Percentiles rank a stretch among this genome's conserved stretches.
Conservation (phyloP, 2,888 invertebrate species). For the Trissolcus japonicus region DNA sequence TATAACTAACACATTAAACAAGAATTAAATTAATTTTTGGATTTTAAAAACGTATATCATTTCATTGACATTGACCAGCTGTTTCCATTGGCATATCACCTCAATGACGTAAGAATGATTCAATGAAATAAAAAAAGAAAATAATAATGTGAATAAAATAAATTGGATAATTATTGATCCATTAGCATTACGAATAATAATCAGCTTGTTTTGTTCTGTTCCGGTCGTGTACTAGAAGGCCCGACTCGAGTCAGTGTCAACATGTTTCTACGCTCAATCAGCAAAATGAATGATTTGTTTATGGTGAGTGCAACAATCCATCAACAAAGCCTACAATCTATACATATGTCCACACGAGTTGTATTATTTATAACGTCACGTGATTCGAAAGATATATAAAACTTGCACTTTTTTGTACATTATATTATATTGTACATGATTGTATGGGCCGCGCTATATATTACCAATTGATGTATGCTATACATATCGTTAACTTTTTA, state of each 20-base stretch:
- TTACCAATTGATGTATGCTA: conserved; percentile 69
- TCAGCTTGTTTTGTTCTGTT: conserved; percentile 77
- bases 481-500: conserved; percentile 70
- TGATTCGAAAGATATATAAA: conserved; percentile 64
- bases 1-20: no score
- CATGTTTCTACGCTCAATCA: conserved; percentile 97
- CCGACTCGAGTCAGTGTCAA: conserved; percentile 94
- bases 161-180: neutral
- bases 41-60: no score
- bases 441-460: conserved; percentile 63
- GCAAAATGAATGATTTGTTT: conserved; percentile 99
- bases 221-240: conserved; percentile 81
- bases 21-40: no score
- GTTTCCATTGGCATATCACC: conserved; percentile 1
- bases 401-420: conserved; percentile 70
- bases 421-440: conserved; percentile 56
- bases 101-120: neutral
- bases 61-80: neutral
- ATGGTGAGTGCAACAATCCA: conserved; percentile 88
- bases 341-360: conserved; percentile 45
- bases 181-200: conserved; percentile 60
- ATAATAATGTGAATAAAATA: neutral
- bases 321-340: conserved; percentile 54
- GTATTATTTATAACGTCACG: conserved; percentile 64
- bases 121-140: neutral